Conservation (phyloP, 2,888 invertebrate genomes). For the Harpalus rufipes region DNA sequence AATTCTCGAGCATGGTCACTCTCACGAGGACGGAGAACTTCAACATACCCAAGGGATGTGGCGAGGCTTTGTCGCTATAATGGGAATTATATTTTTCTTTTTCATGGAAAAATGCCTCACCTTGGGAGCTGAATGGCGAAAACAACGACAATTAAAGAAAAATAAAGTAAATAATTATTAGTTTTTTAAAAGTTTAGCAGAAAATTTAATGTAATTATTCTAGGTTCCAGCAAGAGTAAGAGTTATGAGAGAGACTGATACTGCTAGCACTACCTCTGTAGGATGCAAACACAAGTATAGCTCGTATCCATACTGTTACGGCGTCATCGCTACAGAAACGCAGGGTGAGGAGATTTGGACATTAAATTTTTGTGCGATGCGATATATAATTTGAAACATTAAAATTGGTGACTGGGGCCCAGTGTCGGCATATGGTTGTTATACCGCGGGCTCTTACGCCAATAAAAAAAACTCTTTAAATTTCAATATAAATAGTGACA, state of each 20-base stretch:
- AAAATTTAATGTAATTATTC: slow-evolving; percentile 66
- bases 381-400: neutral
- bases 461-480: too few species aligned
- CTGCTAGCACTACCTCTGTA: slow-evolving; percentile 78
- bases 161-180: slow-evolving; percentile 78
- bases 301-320: slow-evolving; percentile 93
- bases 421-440: too few species aligned
- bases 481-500: too few species aligned
- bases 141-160: slow-evolving; percentile 83
- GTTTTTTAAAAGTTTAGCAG: neutral
- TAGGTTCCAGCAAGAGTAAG: slow-evolving; percentile 84
- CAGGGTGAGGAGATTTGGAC: slow-evolving; percentile 77
- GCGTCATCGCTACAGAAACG: slow-evolving; percentile 88
- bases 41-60: slow-evolving; percentile 87
- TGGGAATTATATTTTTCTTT: slow-evolving; percentile 93
- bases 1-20: slow-evolving; percentile 74
- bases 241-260: slow-evolving; percentile 85
- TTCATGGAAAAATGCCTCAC: slow-evolving; percentile 91
- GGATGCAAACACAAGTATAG: slow-evolving; percentile 92
- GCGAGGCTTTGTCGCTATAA: slow-evolving; percentile 91
- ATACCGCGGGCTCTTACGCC: too few species aligned
- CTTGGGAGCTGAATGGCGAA: slow-evolving; percentile 89
- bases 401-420: too few species aligned
- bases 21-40: slow-evolving; percentile 72
- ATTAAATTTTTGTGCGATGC: neutral